These are phyloP conservation scores for Drosophila sproati DNA, from an alignment of 1,140 invertebrate genomes.

Conservation along the genomic window DNA sequence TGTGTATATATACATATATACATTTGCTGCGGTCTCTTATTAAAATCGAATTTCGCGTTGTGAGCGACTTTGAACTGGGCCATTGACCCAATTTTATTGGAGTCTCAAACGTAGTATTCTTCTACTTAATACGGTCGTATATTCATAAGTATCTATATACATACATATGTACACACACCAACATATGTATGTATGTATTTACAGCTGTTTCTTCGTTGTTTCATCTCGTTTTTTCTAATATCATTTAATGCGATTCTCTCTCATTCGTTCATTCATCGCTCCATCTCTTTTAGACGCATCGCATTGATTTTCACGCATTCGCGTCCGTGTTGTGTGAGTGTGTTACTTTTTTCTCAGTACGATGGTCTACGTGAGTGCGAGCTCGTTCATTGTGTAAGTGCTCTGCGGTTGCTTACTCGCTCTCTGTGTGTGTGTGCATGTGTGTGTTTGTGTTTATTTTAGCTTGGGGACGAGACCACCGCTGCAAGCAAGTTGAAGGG, in stretches of 20 bases:
- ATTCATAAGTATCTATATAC: constrained; percentile 1
- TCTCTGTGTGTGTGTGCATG: constrained; percentile 51
- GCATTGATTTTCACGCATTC: constrained; percentile 40
- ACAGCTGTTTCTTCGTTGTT: constrained; percentile 39
- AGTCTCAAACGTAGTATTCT: background rate
- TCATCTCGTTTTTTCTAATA: constrained; percentile 33
- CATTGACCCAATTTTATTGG: constrained; percentile 63
- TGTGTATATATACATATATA: background rate
- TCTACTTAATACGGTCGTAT: background rate
- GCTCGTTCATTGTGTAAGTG: constrained; percentile 67
- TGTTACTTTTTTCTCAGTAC: constrained; percentile 14
- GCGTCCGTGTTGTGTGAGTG: constrained; percentile 24
- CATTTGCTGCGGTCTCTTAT: constrained; percentile 5
- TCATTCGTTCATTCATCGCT: constrained; percentile 28
- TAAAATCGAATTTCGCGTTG: constrained; percentile 14
- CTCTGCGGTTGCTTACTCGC: constrained; percentile 19
- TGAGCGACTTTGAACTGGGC: constrained; percentile 65
- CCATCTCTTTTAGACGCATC: constrained; percentile 39
- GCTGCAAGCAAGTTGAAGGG: constrained; percentile 62
- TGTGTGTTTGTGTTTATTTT: constrained; percentile 58
- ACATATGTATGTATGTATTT: constrained; percentile 9
- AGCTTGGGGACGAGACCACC: constrained; percentile 24
- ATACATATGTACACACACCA: background rate
- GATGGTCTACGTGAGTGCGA: constrained; percentile 72
- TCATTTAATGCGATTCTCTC: constrained; percentile 19